A percentile compares a stretch with the other conserved stretches of the same genome.
These are phyloP conservation scores for Volucella inanis DNA, from an alignment of 2,888 invertebrate species.

Conservation along the genomic window DNA sequence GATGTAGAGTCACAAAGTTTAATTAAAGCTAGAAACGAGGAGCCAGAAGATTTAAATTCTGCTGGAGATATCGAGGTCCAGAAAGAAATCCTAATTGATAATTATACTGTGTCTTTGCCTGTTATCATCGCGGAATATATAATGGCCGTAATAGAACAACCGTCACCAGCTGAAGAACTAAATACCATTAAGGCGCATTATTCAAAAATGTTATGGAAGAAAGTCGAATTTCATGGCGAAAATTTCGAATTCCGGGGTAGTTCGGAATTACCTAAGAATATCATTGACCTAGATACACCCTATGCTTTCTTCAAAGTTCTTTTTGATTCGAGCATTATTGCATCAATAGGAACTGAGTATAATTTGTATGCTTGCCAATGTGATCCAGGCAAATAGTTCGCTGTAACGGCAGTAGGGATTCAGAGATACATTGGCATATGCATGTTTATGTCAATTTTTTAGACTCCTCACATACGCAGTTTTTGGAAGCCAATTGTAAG, in stretches of 20 bases:
- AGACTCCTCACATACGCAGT: conserved; percentile 7
- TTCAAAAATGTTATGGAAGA: conserved; percentile 21
- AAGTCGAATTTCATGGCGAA: conserved; percentile 1
- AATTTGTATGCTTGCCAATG: too few species aligned
- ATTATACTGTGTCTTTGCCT: not conserved
- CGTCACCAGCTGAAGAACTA: conserved; percentile 13
- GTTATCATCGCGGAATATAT: not conserved
- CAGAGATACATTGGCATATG: not conserved
- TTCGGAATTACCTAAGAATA: conserved; percentile 8
- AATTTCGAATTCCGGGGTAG: conserved; percentile 11
- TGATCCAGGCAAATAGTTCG: conserved; percentile 24
- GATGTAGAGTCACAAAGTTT: not conserved
- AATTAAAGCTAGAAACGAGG: not conserved
- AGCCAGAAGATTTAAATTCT: not conserved
- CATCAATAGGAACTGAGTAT: not conserved
- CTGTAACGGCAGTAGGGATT: conserved; percentile 6
- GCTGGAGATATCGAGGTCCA: not conserved
- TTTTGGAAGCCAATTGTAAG: conserved; percentile 11
- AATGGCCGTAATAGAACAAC: not conserved
- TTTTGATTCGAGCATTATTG: too few species aligned
- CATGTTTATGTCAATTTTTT: conserved; percentile 1
- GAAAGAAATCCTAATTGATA: not conserved
- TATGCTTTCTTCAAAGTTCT: not conserved
- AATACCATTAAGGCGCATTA: conserved; percentile 14
- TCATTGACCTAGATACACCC: not conserved